A percentile compares a stretch with the other conserved stretches of the same genome.
Evolutionary conservation across 2,888 invertebrate species (phyloP).

Genomic region (Hydrotaea cyrtoneurina): DNA sequence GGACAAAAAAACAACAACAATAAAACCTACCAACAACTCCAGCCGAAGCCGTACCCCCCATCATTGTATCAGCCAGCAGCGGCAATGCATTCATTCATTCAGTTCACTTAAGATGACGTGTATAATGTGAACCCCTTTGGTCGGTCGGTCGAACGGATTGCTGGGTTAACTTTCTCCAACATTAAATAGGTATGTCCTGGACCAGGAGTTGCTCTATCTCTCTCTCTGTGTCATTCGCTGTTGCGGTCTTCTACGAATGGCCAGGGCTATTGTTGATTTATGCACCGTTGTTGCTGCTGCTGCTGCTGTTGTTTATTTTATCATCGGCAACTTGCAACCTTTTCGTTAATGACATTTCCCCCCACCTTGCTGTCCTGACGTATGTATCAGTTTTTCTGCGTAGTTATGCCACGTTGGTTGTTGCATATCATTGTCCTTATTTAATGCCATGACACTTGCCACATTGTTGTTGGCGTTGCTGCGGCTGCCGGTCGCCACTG

Average conservation of each 20-base stretch:
- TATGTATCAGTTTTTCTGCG: slow-evolving; percentile 9
- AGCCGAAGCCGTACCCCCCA: background rate
- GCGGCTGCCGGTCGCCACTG: background rate
- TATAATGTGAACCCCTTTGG: slow-evolving; percentile 7
- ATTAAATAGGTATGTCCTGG: too few relatives aligned
- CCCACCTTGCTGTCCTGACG: background rate
- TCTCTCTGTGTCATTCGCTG: background rate
- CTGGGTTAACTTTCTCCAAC: background rate
- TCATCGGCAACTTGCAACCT: slow-evolving; percentile 45
- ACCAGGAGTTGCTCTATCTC: too few relatives aligned
- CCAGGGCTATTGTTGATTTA: slow-evolving; percentile 6
- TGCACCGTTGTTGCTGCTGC: slow-evolving; percentile 37
- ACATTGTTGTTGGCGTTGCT: background rate
- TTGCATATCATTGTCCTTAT: slow-evolving; percentile 40
- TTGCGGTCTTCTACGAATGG: background rate
- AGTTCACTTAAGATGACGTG: background rate
- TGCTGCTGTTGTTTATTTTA: slow-evolving; percentile 38
- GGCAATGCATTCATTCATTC: background rate
- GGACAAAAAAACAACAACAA: background rate
- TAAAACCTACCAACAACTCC: background rate
- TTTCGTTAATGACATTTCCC: slow-evolving; percentile 57
- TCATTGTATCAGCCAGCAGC: slow-evolving; percentile 6
- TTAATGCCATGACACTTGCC: slow-evolving; percentile 23
- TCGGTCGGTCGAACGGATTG: background rate
- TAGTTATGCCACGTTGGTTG: background rate